phyloP scores from a whole-genome alignment of 2,888 invertebrate species.

The Cosmorhoe ocellata region DNA sequence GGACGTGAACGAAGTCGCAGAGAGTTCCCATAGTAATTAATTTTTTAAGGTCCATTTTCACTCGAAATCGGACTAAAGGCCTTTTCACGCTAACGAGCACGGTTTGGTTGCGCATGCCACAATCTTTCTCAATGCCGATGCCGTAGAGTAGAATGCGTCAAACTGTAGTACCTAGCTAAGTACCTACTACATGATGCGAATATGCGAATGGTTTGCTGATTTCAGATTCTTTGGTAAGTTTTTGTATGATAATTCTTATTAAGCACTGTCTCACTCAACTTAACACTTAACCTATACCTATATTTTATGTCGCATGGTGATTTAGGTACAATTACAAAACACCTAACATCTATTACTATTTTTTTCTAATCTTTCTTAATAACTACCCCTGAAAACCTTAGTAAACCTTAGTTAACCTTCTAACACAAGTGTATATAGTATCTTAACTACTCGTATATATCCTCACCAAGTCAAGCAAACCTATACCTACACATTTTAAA shows the following conservation, averaged over 20 bases:
- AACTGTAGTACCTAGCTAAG: conserved; percentile 31
- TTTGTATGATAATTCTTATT: conserved; percentile 44
- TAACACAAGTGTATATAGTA: neutral
- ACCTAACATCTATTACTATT: no score
- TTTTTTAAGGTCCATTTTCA: neutral
- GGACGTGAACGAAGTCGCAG: no score
- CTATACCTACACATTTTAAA: no score
- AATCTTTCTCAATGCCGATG: conserved; percentile 43
- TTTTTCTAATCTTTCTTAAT: neutral
- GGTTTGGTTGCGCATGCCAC: conserved; percentile 61
- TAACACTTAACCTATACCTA: conserved; percentile 28
- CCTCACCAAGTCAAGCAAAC: neutral
- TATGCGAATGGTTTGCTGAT: conserved; percentile 49
- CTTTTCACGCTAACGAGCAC: conserved; percentile 39
- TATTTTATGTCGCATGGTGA: no score
- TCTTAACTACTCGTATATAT: neutral
- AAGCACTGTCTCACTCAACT: conserved; percentile 11
- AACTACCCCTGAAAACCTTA: conserved; percentile 6
- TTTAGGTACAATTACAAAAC: no score
- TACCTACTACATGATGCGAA: conserved; percentile 46
- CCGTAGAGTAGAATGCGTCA: conserved; percentile 73
- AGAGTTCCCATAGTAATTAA: no score
- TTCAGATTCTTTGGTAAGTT: conserved; percentile 55
- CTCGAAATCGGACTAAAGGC: conserved; percentile 35
- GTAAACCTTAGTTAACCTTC: no score